Evolutionary conservation across 1,140 invertebrate genomes (phyloP), one percentile per base, ranked within the genome.

Genomic region (Apocrypta bakeri): DNA sequence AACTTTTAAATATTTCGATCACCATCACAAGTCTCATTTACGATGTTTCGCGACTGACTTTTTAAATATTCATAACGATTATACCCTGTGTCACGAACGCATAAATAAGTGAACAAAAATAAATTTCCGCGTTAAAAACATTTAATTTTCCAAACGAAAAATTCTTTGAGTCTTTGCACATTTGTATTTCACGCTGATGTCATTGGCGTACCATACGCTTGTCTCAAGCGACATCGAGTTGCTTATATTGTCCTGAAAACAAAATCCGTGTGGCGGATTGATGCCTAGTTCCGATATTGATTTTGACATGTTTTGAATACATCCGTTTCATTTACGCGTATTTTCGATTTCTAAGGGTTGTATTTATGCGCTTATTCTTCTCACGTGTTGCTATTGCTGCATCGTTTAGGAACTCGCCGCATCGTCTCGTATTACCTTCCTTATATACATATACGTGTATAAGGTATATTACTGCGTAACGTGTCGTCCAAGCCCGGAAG

Each of bases 231-330:
- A 56, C 14, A 4, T 17, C 6, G 6, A n/a, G 48, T 21, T 1
- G 17, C 6, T 56, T 17, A 56, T 17, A 56, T 56, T n/a, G 48
- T 56, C 17, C 48, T 56, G 6, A 56, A 56, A 40, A 71, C 40
- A 48, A 64, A 68, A 61, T 21, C 63, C n/a, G 66, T 63, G n/a
- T n/a, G 82, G 86, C 86, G 85, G 86, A 92, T 92, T 90, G 90
- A 92, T 91, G 88, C 84, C n/a, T 1, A 86, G 48, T 81, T 87
- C 87, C 88, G 84, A 91, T 92, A 92, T 92, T 91, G 88, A 88
- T 90, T 83, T 86, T 92, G 91, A 92, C 91, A 92, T 92, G 91
- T 92, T 92, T 92, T 92, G 88, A 92, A 91, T 66, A 92, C 87
- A 91, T 87, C 88, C 88, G 87, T 91, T 91, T 90, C 86, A 89